Percentiles rank a stretch among this genome's conserved stretches.
phyloP scores from a whole-genome alignment of 2,888 invertebrate genomes.

The Aproaerema taeniolella region DNA sequence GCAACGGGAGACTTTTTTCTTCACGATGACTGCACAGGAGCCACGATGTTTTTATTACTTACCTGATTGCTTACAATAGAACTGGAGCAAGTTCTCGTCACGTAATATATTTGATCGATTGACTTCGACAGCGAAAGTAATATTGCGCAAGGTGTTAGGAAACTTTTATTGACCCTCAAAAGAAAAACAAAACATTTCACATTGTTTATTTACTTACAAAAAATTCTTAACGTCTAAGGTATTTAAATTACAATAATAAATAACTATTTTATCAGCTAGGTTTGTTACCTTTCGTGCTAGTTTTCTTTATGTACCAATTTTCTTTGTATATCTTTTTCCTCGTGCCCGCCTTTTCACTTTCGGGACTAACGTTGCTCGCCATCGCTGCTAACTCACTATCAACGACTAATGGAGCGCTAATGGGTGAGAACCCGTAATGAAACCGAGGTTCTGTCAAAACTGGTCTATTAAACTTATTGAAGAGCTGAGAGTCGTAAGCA shows the following conservation, averaged over 20 bases:
- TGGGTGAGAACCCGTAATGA: slow-evolving; percentile 69
- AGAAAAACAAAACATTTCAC: slow-evolving; percentile 20
- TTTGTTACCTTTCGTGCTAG: slow-evolving; percentile 52
- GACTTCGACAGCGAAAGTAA: slow-evolving; percentile 54
- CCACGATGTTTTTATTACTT: slow-evolving; percentile 39
- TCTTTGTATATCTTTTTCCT: slow-evolving; percentile 67
- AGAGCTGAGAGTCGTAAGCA: slow-evolving; percentile 49
- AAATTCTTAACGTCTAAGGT: too few species aligned
- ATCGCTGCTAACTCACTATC: slow-evolving; percentile 64
- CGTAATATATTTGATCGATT: slow-evolving; percentile 68
- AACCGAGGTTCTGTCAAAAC: slow-evolving; percentile 67
- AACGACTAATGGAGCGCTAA: slow-evolving; percentile 46
- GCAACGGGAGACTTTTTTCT: slow-evolving; percentile 40
- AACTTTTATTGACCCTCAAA: slow-evolving; percentile 17
- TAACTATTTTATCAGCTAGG: slow-evolving; percentile 59
- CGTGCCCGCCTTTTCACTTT: slow-evolving; percentile 57
- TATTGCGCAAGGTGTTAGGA: slow-evolving; percentile 37
- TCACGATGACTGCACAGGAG: slow-evolving; percentile 44
- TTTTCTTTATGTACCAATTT: slow-evolving; percentile 69
- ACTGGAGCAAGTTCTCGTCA: slow-evolving; percentile 40
- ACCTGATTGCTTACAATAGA: slow-evolving; percentile 38
- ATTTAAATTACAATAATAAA: slow-evolving; percentile 40
- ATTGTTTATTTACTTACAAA: slow-evolving; percentile 29
- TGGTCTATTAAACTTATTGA: slow-evolving; percentile 45
- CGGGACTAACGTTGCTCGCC: slow-evolving; percentile 57